phyloP scores from a whole-genome alignment of 2,113 vertebrate species.

The Osmerus mordax region DNA sequence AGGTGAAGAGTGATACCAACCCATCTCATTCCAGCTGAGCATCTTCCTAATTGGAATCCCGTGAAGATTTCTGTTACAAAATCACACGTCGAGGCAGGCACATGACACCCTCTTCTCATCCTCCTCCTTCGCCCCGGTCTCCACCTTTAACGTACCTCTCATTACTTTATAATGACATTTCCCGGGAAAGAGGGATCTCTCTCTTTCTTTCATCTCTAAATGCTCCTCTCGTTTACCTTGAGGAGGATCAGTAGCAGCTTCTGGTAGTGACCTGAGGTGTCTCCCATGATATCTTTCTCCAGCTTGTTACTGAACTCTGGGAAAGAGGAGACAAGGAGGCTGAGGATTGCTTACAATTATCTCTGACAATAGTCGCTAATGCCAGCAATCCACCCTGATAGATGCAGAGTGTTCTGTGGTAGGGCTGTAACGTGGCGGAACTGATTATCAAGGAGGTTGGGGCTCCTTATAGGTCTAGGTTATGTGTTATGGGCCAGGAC shows the following conservation, averaged over 20 bases:
- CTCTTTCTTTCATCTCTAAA: background rate
- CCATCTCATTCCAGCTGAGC: background rate
- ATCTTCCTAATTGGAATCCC: background rate
- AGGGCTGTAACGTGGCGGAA: constrained; percentile 15
- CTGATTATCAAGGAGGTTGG: constrained; percentile 28
- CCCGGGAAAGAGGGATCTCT: constrained; percentile 37
- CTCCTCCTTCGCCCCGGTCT: background rate
- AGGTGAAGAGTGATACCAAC: background rate
- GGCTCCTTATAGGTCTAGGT: constrained; percentile 1
- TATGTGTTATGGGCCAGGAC: too few species aligned
- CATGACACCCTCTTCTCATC: background rate
- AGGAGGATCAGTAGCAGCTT: constrained; percentile 88
- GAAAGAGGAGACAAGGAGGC: constrained; percentile 49
- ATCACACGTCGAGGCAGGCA: background rate
- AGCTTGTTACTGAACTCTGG: constrained; percentile 82
- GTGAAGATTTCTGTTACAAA: background rate
- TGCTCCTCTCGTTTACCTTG: constrained; percentile 73
- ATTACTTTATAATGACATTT: constrained; percentile 56
- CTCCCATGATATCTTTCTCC: constrained; percentile 86
- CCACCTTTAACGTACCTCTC: constrained; percentile 29
- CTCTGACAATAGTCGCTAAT: constrained; percentile 21
- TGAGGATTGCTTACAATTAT: constrained; percentile 38
- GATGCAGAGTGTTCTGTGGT: background rate
- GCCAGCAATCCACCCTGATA: constrained; percentile 17
- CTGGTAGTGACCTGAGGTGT: constrained; percentile 90